Evolutionary conservation across 2,797 vertebrate species (phyloP).

Genomic region (Coregonus sp.): DNA sequence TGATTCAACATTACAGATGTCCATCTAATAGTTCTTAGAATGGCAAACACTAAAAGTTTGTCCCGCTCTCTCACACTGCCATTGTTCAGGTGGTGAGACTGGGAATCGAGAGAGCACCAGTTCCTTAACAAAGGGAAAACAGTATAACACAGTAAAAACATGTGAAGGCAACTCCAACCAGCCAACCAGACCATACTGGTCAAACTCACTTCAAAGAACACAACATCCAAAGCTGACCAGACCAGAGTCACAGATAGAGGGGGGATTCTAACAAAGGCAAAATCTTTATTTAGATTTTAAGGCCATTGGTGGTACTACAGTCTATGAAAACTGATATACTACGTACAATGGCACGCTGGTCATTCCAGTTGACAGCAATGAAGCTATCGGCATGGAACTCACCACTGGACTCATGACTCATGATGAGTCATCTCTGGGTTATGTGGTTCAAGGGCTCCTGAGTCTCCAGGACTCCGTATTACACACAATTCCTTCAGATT

Average conservation of each 20-base stretch:
- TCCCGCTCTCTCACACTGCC: neutral
- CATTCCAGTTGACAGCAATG: neutral
- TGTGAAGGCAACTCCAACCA: constrained; percentile 76
- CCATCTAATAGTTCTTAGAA: neutral
- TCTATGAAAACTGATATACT: neutral
- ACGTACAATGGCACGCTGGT: neutral
- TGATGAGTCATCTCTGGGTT: neutral
- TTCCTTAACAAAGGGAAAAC: constrained; percentile 73
- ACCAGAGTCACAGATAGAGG: constrained; percentile 77
- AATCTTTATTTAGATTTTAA: constrained; percentile 77
- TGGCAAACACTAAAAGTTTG: neutral
- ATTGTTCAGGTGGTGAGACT: constrained; percentile 26
- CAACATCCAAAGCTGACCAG: constrained; percentile 83
- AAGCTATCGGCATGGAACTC: neutral
- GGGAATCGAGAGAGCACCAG: constrained; percentile 61
- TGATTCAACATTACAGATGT: neutral
- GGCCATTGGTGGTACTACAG: constrained; percentile 1
- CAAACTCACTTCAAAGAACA: constrained; percentile 79
- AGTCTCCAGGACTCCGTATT: too few relatives aligned
- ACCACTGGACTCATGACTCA: neutral
- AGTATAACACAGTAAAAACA: constrained; percentile 61
- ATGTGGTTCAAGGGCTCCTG: neutral
- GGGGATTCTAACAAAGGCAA: constrained; percentile 74
- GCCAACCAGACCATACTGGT: constrained; percentile 75
- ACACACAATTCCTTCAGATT: neutral